phyloP scores from a whole-genome alignment of 2,113 vertebrate genomes.

The Maccullochella peelii region DNA sequence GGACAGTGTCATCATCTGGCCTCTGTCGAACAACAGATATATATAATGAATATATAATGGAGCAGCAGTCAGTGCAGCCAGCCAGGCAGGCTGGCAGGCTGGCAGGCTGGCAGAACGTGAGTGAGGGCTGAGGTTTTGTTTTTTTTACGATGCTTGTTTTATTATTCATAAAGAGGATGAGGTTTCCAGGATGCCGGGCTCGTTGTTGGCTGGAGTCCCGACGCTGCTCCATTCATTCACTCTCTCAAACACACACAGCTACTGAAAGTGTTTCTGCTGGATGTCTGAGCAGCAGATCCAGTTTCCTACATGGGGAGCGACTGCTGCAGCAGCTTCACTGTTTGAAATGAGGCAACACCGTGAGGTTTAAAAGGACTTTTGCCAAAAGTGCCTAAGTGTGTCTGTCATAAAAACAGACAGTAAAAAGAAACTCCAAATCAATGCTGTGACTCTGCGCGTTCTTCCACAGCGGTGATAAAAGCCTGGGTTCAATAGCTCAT shows the following conservation, averaged over 20 bases:
- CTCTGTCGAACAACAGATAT: slow-evolving; percentile 30
- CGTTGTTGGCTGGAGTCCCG: slow-evolving; percentile 60
- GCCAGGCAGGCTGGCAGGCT: slow-evolving; percentile 45
- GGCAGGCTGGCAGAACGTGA: slow-evolving; percentile 56
- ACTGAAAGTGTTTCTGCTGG: slow-evolving; percentile 22
- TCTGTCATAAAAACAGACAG: slow-evolving; percentile 46
- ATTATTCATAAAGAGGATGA: slow-evolving; percentile 79
- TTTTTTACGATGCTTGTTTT: slow-evolving; percentile 71
- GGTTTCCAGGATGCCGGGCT: slow-evolving; percentile 70
- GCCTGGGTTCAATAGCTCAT: slow-evolving; percentile 66
- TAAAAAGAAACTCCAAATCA: slow-evolving; percentile 56
- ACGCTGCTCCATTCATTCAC: slow-evolving; percentile 57
- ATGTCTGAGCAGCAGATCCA: slow-evolving; percentile 23
- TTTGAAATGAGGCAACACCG: slow-evolving; percentile 18
- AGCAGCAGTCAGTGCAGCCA: slow-evolving; percentile 54
- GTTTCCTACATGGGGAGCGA: slow-evolving; percentile 16
- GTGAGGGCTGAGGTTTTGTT: slow-evolving; percentile 48
- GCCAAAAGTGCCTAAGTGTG: slow-evolving; percentile 33
- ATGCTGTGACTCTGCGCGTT: slow-evolving; percentile 43
- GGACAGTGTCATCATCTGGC: slow-evolving; percentile 37
- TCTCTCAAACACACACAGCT: neutral
- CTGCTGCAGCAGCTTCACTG: slow-evolving; percentile 4
- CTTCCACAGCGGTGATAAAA: slow-evolving; percentile 67
- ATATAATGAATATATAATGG: slow-evolving; percentile 70
- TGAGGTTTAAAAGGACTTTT: slow-evolving; percentile 30